phyloP scores from a whole-genome alignment of 2,113 vertebrate species.

The Xyliphius kryptos region DNA sequence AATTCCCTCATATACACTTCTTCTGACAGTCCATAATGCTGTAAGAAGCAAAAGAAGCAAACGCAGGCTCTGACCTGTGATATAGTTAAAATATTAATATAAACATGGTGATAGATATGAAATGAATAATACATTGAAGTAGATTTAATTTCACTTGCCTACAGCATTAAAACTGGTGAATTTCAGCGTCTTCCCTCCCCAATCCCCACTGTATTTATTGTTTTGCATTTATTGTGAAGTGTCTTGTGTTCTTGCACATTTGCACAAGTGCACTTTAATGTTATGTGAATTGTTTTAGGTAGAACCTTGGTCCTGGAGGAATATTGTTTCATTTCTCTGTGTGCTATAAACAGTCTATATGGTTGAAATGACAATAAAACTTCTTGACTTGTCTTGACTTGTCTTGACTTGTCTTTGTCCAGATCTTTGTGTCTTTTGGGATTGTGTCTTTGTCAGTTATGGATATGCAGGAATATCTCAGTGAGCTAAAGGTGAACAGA shows the following conservation, averaged over 20 bases:
- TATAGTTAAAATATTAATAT: not conserved
- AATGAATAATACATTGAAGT: not conserved
- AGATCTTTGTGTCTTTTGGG: not conserved
- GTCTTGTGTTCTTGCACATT: not conserved
- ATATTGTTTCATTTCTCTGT: too few relatives aligned
- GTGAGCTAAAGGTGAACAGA: slow-evolving; percentile 2
- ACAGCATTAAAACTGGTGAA: not conserved
- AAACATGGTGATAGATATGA: not conserved
- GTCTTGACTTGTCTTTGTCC: too few relatives aligned
- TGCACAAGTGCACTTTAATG: too few relatives aligned
- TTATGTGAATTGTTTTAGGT: too few relatives aligned
- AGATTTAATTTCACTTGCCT: too few relatives aligned
- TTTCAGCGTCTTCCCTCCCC: too few relatives aligned
- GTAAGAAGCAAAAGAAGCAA: slow-evolving; percentile 11
- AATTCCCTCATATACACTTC: slow-evolving; percentile 49
- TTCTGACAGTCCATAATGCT: slow-evolving; percentile 17
- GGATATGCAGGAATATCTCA: slow-evolving; percentile 5
- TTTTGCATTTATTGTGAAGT: not conserved
- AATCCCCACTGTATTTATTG: too few relatives aligned
- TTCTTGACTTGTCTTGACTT: too few relatives aligned
- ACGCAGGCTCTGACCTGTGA: slow-evolving; percentile 2
- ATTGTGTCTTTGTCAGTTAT: not conserved
- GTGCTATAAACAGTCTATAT: too few relatives aligned
- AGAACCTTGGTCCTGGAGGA: too few relatives aligned
- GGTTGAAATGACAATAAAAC: too few relatives aligned